Evolutionary conservation across 1,140 invertebrate species (phyloP).

Genomic region (Eumaeus atala): DNA sequence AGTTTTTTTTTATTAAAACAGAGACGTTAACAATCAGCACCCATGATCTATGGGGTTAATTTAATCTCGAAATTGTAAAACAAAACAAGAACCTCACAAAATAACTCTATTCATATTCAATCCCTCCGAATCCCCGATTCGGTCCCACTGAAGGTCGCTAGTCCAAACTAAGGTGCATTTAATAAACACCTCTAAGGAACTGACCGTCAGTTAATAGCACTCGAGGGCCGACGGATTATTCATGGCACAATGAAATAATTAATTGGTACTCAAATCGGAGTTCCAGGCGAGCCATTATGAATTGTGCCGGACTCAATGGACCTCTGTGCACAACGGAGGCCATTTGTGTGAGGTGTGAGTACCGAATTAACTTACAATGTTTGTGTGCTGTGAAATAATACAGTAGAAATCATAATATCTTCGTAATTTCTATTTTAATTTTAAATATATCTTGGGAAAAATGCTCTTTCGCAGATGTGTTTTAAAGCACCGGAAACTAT

Average conservation of each 20-base stretch:
- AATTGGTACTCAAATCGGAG: constrained; percentile 65
- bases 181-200: constrained; percentile 70
- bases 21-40: too few relatives aligned
- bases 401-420: constrained; percentile 5
- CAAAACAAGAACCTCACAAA: too few relatives aligned
- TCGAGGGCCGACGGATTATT: constrained; percentile 51
- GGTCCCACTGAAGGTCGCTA: constrained; percentile 29
- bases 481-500: too few relatives aligned
- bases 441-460: not conserved
- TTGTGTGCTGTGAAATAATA: not conserved
- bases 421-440: constrained; percentile 10
- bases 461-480: too few relatives aligned
- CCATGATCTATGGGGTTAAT: too few relatives aligned
- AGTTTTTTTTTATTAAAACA: too few relatives aligned
- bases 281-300: constrained; percentile 48
- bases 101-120: not conserved
- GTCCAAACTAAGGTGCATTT: constrained; percentile 48
- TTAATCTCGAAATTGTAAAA: too few relatives aligned
- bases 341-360: constrained; percentile 25
- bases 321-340: constrained; percentile 27
- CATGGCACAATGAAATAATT: constrained; percentile 66
- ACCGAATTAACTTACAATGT: constrained; percentile 16
- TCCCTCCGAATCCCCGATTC: not conserved
- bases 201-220: constrained; percentile 62
- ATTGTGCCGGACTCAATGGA: constrained; percentile 32